A percentile compares a stretch with the other conserved stretches of the same genome.
phyloP scores from a whole-genome alignment of 2,797 vertebrate genomes.

The Siniperca obscura region DNA sequence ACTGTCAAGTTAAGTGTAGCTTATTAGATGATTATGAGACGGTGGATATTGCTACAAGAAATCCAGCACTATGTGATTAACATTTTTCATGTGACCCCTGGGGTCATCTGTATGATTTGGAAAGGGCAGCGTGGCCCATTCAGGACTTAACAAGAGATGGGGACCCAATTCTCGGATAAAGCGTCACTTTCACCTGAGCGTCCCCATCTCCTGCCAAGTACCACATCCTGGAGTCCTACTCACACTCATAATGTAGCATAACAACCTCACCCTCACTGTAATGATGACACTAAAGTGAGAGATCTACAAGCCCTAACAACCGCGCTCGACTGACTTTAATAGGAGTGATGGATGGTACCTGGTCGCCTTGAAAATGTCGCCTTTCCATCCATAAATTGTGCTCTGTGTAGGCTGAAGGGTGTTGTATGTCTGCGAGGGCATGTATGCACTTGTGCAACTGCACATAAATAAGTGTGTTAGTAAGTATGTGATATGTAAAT shows the following conservation, averaged over 20 bases:
- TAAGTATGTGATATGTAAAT: constrained; percentile 45
- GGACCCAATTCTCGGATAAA: constrained; percentile 22
- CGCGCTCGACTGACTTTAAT: constrained; percentile 30
- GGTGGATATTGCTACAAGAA: not conserved
- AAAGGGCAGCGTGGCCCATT: not conserved
- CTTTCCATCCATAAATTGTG: constrained; percentile 39
- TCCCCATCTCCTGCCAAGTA: constrained; percentile 32
- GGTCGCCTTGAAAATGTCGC: constrained; percentile 45
- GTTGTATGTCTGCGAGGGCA: constrained; percentile 7
- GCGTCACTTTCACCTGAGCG: constrained; percentile 11
- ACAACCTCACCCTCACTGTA: constrained; percentile 43
- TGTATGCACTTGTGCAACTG: constrained; percentile 13
- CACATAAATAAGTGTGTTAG: constrained; percentile 15
- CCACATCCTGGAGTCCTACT: constrained; percentile 18
- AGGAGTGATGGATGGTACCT: constrained; percentile 41
- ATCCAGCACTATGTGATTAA: not conserved
- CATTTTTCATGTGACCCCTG: not conserved
- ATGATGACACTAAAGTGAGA: constrained; percentile 62
- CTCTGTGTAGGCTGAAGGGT: constrained; percentile 4
- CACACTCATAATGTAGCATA: constrained; percentile 38
- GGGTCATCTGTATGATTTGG: not conserved
- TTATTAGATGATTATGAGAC: too few relatives aligned
- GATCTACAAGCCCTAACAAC: constrained; percentile 46
- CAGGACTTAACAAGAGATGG: not conserved
- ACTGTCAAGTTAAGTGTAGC: too few relatives aligned